Conservation (phyloP, 2,113 vertebrate genomes). For the Melanocharis versteri region DNA sequence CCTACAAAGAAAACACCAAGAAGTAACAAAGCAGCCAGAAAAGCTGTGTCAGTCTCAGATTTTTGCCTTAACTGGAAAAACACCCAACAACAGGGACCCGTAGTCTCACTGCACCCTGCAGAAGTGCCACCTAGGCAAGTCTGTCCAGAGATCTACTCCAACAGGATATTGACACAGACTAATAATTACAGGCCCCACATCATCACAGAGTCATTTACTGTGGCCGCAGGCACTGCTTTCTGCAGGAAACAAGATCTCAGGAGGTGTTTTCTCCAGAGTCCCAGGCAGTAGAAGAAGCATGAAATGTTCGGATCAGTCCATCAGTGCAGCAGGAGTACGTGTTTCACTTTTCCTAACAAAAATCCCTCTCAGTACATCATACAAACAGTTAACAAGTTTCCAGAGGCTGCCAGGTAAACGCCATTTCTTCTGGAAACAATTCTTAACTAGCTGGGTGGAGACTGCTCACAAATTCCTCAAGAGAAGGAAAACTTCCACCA, state of each 20-base stretch:
- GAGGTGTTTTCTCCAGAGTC: neutral
- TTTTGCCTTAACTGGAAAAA: neutral
- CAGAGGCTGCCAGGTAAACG: constrained; percentile 33
- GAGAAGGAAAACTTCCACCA: constrained; percentile 18
- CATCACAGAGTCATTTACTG: constrained; percentile 28
- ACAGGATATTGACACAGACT: constrained; percentile 30
- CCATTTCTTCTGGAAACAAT: constrained; percentile 34
- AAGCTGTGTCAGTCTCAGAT: neutral
- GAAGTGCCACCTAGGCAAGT: neutral
- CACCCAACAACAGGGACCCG: neutral
- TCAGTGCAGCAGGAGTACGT: neutral
- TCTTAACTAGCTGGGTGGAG: constrained; percentile 23
- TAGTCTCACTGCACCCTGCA: neutral
- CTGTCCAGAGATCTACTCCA: neutral
- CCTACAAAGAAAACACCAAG: neutral
- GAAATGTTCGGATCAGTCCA: neutral
- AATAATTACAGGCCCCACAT: constrained; percentile 53
- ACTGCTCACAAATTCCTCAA: constrained; percentile 56
- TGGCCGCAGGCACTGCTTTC: constrained; percentile 12
- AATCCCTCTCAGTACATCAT: neutral
- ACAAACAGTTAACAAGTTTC: constrained; percentile 30
- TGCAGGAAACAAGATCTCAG: constrained; percentile 7
- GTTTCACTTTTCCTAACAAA: neutral
- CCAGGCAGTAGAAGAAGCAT: neutral
- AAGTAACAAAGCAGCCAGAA: neutral